Evolutionary conservation across 2,888 invertebrate species (phyloP), one percentile per base, ranked within the genome.

Genomic region (Onthophagus sagittarius): DNA sequence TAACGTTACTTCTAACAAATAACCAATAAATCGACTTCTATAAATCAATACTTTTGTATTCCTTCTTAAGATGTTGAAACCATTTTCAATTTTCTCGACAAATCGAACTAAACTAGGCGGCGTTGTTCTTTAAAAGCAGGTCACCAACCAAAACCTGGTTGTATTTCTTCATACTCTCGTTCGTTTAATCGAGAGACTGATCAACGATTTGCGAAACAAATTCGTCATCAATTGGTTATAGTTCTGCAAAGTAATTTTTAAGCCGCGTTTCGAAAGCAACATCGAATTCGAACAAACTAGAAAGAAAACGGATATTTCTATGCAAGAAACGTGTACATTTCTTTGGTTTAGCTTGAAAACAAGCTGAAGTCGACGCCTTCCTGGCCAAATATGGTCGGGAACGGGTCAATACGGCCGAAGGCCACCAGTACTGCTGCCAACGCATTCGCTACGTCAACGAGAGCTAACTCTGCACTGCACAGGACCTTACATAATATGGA

Each of bases 401-500:
- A 23, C 67, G 67, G 67, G 32, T 67, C 67, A 67, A 67, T 32
- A 31, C 67, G 15, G n/a, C 32, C 73, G 73, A 73, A 73, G 73
- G 73, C 69, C 73, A 73, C 39, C 39, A 4, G 39, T 53, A 53
- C 64, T 70, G 70, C 73, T 70, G 73, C 73, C 73, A 73, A 73
- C 73, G 70, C 73, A 53, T 71, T 62, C 15, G 23, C 15, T 62
- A 62, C 11, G 15, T 62, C 62, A 31, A 13, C 11, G 72, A 15
- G 62, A 69, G 69, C 63, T 73, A 73, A 73, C 33, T 70, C 33
- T 33, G 70, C 31, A 69, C 62, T 69, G 63, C 70, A 70, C 69
- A 70, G 70, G 33, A 70, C 73, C 70, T 73, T 73, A 73, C 73
- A 64, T 73, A 73, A 73, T 70, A 73, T 73, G 73, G 73, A 73